A percentile compares a stretch with the other conserved stretches of the same genome.
phyloP scores from a whole-genome alignment of 1,140 invertebrate genomes.

The Caerostris extrusa region DNA sequence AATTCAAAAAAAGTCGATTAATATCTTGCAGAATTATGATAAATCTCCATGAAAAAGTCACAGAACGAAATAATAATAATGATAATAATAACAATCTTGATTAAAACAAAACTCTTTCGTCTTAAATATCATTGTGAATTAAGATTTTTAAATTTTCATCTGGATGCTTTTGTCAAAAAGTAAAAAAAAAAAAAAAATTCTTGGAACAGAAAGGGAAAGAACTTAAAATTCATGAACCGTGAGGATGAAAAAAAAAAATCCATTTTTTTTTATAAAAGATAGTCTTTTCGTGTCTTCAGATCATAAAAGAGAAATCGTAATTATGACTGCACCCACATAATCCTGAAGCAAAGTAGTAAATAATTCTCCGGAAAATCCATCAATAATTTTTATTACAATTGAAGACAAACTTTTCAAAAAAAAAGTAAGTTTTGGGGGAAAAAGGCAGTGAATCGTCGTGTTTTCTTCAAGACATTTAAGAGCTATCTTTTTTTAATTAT shows the following conservation, averaged over 20 bases:
- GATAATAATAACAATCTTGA: not conserved
- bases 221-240: conserved; percentile 36
- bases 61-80: not conserved
- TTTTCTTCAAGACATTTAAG: conserved; percentile 66
- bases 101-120: not conserved
- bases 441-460: conserved; percentile 42
- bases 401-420: conserved; percentile 34
- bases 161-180: not conserved
- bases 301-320: conserved; percentile 30
- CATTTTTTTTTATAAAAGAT: conserved; percentile 21
- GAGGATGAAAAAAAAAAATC: not conserved
- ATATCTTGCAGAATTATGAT: not conserved
- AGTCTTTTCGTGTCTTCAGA: conserved; percentile 15
- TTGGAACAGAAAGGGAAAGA: not conserved
- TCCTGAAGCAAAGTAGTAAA: conserved; percentile 63
- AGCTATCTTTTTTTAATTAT: conserved; percentile 72
- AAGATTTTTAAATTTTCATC: conserved; percentile 26
- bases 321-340: conserved; percentile 46
- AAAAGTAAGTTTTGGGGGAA: not conserved
- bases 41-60: not conserved
- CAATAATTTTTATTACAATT: conserved; percentile 70
- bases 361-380: conserved; percentile 63
- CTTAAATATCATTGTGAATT: conserved; percentile 7
- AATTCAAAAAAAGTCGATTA: conserved; percentile 10
- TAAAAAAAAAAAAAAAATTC: not conserved